Conservation (phyloP, 2,888 invertebrate species). For the Macaria liturata region DNA sequence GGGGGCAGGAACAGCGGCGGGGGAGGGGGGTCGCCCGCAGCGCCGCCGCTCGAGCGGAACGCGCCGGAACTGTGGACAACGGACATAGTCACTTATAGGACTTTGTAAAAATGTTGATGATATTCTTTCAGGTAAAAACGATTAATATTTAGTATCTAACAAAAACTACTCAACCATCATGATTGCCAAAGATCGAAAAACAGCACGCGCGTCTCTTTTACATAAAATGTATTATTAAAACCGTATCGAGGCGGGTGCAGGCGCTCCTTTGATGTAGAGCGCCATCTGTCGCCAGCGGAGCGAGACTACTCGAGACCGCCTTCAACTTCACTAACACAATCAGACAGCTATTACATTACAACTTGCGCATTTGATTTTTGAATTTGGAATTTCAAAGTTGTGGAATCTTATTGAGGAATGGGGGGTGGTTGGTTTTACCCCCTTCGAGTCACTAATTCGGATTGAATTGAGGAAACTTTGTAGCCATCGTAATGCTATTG, state of each 20-base stretch:
- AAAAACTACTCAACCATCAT: no score
- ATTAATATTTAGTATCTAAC: no score
- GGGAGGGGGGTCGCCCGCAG: slow-evolving; percentile 68
- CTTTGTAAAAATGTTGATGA: no score
- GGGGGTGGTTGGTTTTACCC: no score
- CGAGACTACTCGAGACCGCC: slow-evolving; percentile 32
- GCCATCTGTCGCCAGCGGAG: slow-evolving; percentile 36
- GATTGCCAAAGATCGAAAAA: background rate
- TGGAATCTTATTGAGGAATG: background rate
- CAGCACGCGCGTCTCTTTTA: slow-evolving; percentile 9
- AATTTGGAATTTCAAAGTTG: slow-evolving; percentile 8
- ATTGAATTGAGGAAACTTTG: no score
- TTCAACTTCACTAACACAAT: slow-evolving; percentile 32
- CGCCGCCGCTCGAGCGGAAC: slow-evolving; percentile 64
- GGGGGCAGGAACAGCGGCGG: slow-evolving; percentile 92
- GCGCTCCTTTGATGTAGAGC: slow-evolving; percentile 39
- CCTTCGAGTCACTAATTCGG: no score
- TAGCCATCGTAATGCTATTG: no score
- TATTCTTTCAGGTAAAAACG: no score
- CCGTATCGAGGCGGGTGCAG: slow-evolving; percentile 37
- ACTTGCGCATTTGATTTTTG: slow-evolving; percentile 35
- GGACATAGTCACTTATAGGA: slow-evolving; percentile 27
- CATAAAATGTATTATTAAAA: slow-evolving; percentile 50
- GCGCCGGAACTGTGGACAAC: slow-evolving; percentile 54
- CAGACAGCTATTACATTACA: slow-evolving; percentile 28